Evolutionary conservation across 2,888 invertebrate genomes (phyloP).

Genomic region (Catocala nupta): DNA sequence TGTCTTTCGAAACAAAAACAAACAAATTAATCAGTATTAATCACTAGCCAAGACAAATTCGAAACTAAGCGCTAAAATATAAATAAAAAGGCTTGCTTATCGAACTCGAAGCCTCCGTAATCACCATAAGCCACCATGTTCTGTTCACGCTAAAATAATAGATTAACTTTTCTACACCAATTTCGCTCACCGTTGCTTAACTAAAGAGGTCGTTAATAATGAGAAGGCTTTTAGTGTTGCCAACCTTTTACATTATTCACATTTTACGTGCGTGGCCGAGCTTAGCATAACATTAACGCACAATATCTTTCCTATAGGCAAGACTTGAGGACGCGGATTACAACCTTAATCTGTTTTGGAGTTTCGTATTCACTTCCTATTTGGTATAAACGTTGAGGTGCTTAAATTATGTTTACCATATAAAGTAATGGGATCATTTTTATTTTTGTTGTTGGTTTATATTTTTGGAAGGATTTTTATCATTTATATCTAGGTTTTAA

Average conservation of each 20-base stretch:
- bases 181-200: constrained; percentile 37
- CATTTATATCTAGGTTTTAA: background rate
- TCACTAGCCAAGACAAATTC: too few species aligned
- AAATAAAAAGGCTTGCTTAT: background rate
- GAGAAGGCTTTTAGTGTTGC: constrained; percentile 52
- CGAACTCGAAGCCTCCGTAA: constrained; percentile 3
- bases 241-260: constrained; percentile 59
- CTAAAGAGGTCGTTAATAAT: constrained; percentile 56
- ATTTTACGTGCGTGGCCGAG: constrained; percentile 37
- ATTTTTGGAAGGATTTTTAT: background rate
- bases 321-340: background rate
- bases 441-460: background rate
- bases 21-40: too few species aligned
- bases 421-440: background rate
- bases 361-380: background rate
- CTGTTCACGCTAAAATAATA: constrained; percentile 22
- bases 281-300: constrained; percentile 29
- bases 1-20: too few species aligned
- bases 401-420: background rate
- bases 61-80: background rate
- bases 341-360: background rate
- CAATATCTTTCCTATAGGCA: background rate
- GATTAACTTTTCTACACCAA: constrained; percentile 31
- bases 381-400: background rate
- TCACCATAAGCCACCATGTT: constrained; percentile 15